A percentile compares a stretch with the other conserved stretches of the same genome.
Conservation (phyloP, 2,888 invertebrate genomes). For the Lasioglossum pauxillum region DNA sequence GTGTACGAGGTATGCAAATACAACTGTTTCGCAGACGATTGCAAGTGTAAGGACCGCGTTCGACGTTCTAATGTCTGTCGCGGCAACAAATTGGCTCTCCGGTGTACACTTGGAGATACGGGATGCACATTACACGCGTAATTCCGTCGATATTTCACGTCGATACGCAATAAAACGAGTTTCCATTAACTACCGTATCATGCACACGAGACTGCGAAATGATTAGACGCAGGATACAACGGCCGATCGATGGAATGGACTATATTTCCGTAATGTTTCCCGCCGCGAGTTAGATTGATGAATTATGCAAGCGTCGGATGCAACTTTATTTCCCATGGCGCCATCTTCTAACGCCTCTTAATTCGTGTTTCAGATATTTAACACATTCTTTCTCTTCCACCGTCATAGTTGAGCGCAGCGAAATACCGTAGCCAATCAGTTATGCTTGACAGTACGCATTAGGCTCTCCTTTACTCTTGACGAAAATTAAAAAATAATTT, state of each 20-base stretch:
- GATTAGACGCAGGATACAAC: constrained; percentile 39
- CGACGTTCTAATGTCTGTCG: constrained; percentile 46
- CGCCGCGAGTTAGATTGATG: constrained; percentile 9
- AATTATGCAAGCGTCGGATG: constrained; percentile 8
- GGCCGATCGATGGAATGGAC: constrained; percentile 42
- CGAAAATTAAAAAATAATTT: too few species aligned
- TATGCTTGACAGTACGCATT: too few species aligned
- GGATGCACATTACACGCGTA: constrained; percentile 45
- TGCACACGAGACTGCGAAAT: constrained; percentile 34
- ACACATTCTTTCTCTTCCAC: background rate
- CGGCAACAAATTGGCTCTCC: constrained; percentile 52
- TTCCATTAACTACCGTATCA: constrained; percentile 48
- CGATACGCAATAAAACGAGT: constrained; percentile 55
- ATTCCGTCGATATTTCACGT: constrained; percentile 60
- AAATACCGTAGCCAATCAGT: background rate
- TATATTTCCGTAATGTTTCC: constrained; percentile 34
- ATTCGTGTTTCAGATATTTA: background rate
- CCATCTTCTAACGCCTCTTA: constrained; percentile 1
- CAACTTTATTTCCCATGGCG: constrained; percentile 26
- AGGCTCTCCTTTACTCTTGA: too few species aligned
- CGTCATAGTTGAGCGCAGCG: background rate
- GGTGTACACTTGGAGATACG: constrained; percentile 36
- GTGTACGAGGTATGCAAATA: background rate
- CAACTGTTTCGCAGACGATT: constrained; percentile 10
- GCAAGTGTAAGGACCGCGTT: constrained; percentile 9